Evolutionary conservation across 2,113 vertebrate genomes (phyloP).

Genomic region (Strix uralensis): DNA sequence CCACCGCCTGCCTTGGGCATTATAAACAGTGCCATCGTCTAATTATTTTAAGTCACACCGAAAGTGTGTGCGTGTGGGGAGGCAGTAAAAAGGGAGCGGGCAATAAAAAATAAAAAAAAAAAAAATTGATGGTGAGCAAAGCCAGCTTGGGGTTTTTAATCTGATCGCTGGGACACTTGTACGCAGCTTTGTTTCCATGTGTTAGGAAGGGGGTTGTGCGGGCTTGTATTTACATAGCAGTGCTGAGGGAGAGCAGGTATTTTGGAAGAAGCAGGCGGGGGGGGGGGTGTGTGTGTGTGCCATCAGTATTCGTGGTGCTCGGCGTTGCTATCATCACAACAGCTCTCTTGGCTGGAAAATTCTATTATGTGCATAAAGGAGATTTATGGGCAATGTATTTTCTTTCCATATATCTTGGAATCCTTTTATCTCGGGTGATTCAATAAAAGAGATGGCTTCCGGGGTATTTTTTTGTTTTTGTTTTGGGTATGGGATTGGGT

Average conservation of each 20-base stretch:
- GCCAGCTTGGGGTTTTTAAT: neutral
- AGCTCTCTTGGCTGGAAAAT: constrained; percentile 59
- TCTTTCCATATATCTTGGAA: constrained; percentile 35
- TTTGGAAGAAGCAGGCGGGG: constrained; percentile 2
- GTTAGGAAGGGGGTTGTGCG: neutral
- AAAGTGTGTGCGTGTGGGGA: neutral
- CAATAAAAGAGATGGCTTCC: constrained; percentile 57
- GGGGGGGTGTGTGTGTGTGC: neutral
- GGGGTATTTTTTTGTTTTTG: neutral
- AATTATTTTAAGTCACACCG: neutral
- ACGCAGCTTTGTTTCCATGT: constrained; percentile 53
- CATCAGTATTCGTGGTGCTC: constrained; percentile 10
- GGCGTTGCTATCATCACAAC: constrained; percentile 42
- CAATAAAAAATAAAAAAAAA: neutral
- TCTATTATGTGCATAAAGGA: constrained; percentile 52
- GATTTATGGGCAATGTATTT: constrained; percentile 53
- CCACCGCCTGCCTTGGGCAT: constrained; percentile 52
- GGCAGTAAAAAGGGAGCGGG: neutral
- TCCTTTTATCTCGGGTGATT: constrained; percentile 44
- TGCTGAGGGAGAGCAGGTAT: constrained; percentile 33
- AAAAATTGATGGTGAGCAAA: neutral
- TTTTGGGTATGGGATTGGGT: neutral
- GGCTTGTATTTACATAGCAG: constrained; percentile 24
- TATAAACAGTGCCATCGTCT: constrained; percentile 13
- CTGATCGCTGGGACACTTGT: constrained; percentile 24